Evolutionary conservation across 2,113 vertebrate species (phyloP).

Genomic region (Sus scrofa): T2T-Sscrofa CM000817.6:73648501-73649000

Average conservation of each 20-base stretch:
- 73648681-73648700: accelerated
- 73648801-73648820: accelerated
- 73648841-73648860: background rate
- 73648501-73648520: background rate
- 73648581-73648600: too few relatives aligned
- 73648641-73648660: background rate
- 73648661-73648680: background rate
- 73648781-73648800: background rate
- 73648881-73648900: background rate
- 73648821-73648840: background rate
- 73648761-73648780: background rate
- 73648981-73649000: too few relatives aligned
- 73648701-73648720: background rate
- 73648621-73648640: background rate
- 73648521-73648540: background rate
- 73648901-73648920: too few relatives aligned
- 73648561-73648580: background rate
- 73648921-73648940: too few relatives aligned
- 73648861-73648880: background rate
- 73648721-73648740: too few relatives aligned
- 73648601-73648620: background rate
- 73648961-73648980: too few relatives aligned
- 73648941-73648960: too few relatives aligned
- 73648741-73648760: background rate
- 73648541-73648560: background rate